Conservation (phyloP, 2,797 vertebrate species). For the Sebastes wilsoni region DNA sequence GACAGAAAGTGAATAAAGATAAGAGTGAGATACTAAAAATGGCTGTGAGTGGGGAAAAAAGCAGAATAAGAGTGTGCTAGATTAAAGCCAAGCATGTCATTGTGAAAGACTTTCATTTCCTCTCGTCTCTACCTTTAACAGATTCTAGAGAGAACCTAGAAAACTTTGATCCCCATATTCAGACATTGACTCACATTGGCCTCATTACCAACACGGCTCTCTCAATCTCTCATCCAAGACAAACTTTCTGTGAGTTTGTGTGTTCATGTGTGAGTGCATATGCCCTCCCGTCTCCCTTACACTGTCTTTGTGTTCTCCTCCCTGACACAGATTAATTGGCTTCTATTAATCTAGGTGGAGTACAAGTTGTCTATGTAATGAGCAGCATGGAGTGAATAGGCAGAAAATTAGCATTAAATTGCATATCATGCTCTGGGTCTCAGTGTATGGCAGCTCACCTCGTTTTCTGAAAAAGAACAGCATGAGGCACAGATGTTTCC, state of each 20-base stretch:
- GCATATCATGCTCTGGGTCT: constrained; percentile 60
- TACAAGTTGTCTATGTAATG: constrained; percentile 64
- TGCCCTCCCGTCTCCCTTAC: not conserved
- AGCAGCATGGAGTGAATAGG: constrained; percentile 58
- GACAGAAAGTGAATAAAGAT: constrained; percentile 24
- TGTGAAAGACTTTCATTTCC: constrained; percentile 35
- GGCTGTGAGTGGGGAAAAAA: not conserved
- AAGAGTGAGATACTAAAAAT: constrained; percentile 37
- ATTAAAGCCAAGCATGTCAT: constrained; percentile 41
- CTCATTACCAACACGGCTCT: constrained; percentile 42
- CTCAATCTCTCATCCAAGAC: constrained; percentile 13
- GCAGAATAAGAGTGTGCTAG: constrained; percentile 17
- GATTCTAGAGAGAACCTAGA: constrained; percentile 37
- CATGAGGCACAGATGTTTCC: constrained; percentile 66
- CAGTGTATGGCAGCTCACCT: constrained; percentile 41
- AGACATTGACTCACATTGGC: constrained; percentile 34
- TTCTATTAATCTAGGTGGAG: constrained; percentile 66
- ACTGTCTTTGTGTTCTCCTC: constrained; percentile 49
- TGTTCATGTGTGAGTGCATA: constrained; percentile 11
- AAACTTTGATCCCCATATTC: constrained; percentile 42
- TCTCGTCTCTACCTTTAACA: constrained; percentile 19
- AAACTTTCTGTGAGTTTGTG: constrained; percentile 43
- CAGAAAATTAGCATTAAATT: constrained; percentile 70
- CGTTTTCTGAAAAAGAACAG: constrained; percentile 54
- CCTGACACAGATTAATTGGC: constrained; percentile 63